Conservation (phyloP, 2,797 vertebrate genomes). For the Oreonectes daqikongensis region DNA sequence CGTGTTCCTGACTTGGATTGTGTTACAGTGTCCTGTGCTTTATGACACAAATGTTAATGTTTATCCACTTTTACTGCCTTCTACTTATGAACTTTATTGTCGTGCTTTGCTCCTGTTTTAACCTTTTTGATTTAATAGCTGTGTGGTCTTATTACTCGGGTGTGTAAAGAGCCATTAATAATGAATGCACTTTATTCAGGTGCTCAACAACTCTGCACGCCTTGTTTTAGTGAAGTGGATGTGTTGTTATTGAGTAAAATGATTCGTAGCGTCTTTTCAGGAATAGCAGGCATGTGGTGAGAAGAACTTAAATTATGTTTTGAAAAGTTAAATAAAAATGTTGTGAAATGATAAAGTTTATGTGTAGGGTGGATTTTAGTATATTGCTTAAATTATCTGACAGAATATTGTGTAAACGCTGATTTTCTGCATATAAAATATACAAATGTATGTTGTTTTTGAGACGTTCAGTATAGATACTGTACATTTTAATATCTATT, state of each 20-base stretch:
- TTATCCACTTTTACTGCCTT: constrained; percentile 36
- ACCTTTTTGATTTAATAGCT: background rate
- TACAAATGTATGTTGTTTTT: background rate
- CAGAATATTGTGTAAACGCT: background rate
- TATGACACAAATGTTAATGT: constrained; percentile 40
- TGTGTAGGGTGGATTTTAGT: background rate
- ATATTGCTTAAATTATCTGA: background rate
- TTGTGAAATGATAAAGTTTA: no score
- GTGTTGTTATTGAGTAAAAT: background rate
- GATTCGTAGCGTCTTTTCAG: background rate
- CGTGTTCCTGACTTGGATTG: constrained; percentile 7
- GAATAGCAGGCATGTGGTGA: background rate
- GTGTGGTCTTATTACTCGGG: background rate
- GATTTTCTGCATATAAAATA: background rate
- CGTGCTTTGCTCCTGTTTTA: constrained; percentile 1
- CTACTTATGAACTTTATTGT: constrained; percentile 35
- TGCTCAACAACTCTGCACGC: background rate
- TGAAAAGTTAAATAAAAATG: background rate
- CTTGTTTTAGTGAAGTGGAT: background rate
- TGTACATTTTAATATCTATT: background rate
- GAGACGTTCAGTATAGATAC: background rate
- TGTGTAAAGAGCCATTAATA: constrained; percentile 20
- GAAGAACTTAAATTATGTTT: background rate
- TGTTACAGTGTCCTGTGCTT: constrained; percentile 19
- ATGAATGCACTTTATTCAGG: constrained; percentile 12